These are phyloP conservation scores for Pseudochirops corinnae DNA, from an alignment of 2,797 vertebrate genomes.

Conservation along the genomic window DNA sequence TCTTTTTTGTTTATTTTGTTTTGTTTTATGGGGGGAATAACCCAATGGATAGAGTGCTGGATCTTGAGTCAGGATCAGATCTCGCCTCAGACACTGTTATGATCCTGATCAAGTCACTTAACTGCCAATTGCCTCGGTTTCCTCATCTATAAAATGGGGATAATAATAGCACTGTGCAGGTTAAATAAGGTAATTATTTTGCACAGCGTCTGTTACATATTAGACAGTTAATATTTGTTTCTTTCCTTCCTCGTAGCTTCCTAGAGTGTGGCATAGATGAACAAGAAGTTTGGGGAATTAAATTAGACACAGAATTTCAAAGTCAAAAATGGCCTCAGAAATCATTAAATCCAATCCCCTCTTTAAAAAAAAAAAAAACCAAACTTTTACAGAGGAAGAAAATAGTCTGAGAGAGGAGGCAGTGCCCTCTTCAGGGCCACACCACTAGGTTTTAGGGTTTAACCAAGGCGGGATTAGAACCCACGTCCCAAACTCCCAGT, in stretches of 20 bases:
- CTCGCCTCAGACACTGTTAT: neutral
- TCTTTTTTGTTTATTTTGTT: neutral
- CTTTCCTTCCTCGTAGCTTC: too few species aligned
- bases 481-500: neutral
- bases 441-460: neutral
- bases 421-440: neutral
- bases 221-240: neutral
- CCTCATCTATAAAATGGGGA: neutral
- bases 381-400: neutral
- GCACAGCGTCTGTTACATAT: neutral
- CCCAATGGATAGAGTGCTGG: neutral
- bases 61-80: neutral
- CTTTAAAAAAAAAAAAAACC: too few species aligned
- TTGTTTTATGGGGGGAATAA: neutral
- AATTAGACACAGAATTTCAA: neutral
- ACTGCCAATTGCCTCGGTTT: neutral
- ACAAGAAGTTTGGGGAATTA: neutral
- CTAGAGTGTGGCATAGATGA: neutral
- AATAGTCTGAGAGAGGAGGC: neutral
- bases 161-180: neutral
- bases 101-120: neutral
- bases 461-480: neutral
- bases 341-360: too few species aligned
- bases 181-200: neutral
- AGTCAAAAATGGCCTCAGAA: neutral